A percentile compares a stretch with the other conserved stretches of the same genome.
Conservation (phyloP, 2,113 vertebrate species). For the Plecturocebus donacophilus region DNA sequence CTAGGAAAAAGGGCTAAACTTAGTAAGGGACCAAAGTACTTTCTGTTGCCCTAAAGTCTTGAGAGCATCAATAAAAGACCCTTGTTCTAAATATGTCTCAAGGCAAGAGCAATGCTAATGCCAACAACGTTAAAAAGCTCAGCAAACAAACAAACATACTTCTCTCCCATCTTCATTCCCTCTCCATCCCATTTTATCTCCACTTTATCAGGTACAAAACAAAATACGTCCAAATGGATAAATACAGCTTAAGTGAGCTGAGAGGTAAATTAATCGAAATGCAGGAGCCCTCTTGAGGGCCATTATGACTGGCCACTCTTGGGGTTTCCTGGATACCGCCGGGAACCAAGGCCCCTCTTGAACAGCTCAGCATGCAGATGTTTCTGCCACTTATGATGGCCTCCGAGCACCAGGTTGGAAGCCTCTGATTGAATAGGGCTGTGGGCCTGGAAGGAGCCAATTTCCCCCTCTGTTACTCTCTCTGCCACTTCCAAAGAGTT, state of each 20-base stretch:
- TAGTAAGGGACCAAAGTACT: not conserved
- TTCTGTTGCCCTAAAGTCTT: not conserved
- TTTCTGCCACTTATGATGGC: not conserved
- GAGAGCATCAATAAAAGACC: conserved; percentile 19
- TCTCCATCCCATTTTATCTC: not conserved
- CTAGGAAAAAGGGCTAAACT: not conserved
- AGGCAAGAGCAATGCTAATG: conserved; percentile 3
- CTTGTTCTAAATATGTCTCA: not conserved
- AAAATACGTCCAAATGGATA: conserved; percentile 49
- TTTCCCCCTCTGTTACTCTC: not conserved
- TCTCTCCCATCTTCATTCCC: not conserved
- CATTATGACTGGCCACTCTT: conserved; percentile 64
- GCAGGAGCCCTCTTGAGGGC: conserved; percentile 43
- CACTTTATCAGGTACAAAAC: conserved; percentile 36
- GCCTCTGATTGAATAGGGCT: not conserved
- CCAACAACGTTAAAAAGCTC: conserved; percentile 36
- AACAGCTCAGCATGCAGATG: conserved; percentile 45
- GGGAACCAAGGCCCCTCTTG: conserved; percentile 19
- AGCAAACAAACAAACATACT: not conserved
- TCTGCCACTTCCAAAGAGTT: not conserved
- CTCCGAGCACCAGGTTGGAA: not conserved
- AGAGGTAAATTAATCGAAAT: conserved; percentile 45
- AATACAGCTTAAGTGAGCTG: conserved; percentile 19
- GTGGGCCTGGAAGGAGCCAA: not conserved
- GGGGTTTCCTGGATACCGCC: conserved; percentile 60